These are phyloP conservation scores for Capra hircus DNA, from an alignment of 2,113 vertebrate species.

Conservation along the genomic window DNA sequence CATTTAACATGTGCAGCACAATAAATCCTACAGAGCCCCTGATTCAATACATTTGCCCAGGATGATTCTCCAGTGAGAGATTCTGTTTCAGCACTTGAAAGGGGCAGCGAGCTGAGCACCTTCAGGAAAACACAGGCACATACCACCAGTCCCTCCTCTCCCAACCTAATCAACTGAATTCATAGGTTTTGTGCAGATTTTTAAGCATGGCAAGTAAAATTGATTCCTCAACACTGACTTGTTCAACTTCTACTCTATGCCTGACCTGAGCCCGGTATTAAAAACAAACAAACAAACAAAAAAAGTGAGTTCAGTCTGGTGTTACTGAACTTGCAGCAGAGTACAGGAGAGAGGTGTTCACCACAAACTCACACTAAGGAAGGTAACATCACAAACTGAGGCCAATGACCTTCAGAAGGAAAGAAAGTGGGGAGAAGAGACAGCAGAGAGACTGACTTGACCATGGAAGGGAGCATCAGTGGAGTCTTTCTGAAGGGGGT, in stretches of 20 bases:
- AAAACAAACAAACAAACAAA: neutral
- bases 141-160: rapidly evolving
- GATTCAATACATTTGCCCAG: neutral
- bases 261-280: rapidly evolving
- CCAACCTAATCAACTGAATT: neutral
- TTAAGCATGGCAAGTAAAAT: neutral
- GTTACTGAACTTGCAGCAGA: neutral
- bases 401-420: neutral
- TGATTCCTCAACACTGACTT: neutral
- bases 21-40: neutral
- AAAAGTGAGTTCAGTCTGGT: neutral
- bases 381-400: neutral
- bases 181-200: neutral
- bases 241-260: neutral
- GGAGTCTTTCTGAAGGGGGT: neutral
- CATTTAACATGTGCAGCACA: neutral
- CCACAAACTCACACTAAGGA: rapidly evolving
- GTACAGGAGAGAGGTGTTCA: neutral
- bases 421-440: neutral
- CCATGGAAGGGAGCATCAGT: neutral
- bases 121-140: neutral
- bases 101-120: neutral
- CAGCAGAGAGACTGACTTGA: neutral
- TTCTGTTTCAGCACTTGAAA: neutral
- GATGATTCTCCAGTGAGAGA: neutral